Conservation (phyloP, 2,113 vertebrate species). For the Grallaria varia region DNA sequence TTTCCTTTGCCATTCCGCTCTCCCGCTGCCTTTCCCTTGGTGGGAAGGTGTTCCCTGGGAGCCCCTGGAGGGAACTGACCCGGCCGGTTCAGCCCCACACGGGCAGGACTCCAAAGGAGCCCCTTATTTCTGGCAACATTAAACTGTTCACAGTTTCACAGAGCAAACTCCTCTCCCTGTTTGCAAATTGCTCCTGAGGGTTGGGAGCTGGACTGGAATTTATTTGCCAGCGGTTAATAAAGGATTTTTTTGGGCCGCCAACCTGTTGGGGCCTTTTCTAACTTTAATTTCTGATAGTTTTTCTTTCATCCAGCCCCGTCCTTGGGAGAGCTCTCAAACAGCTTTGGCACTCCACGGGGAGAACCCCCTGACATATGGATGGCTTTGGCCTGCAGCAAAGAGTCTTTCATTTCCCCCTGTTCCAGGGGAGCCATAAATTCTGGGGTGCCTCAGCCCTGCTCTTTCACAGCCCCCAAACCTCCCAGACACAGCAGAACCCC, state of each 20-base stretch:
- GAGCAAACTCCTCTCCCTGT: background rate
- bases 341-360: background rate
- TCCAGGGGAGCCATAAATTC: constrained; percentile 27
- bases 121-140: background rate
- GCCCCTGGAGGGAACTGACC: background rate
- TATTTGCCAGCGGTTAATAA: background rate
- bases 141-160: background rate
- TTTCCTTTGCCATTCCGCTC: background rate
- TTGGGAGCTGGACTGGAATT: background rate
- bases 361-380: constrained; percentile 3
- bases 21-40: no score
- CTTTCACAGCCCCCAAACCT: background rate
- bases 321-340: background rate
- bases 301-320: background rate
- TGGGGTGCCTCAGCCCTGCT: background rate
- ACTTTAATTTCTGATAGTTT: background rate
- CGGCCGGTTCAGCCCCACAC: background rate
- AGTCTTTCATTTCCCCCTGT: constrained; percentile 21
- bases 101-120: background rate
- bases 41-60: no score
- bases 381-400: constrained; percentile 15
- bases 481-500: no score
- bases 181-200: background rate
- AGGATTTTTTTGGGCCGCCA: background rate
- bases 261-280: background rate